A percentile compares a stretch with the other conserved stretches of the same genome.
These are phyloP conservation scores for Ornithoptera priamus DNA, from an alignment of 2,888 invertebrate genomes.

Conservation along the genomic window DNA sequence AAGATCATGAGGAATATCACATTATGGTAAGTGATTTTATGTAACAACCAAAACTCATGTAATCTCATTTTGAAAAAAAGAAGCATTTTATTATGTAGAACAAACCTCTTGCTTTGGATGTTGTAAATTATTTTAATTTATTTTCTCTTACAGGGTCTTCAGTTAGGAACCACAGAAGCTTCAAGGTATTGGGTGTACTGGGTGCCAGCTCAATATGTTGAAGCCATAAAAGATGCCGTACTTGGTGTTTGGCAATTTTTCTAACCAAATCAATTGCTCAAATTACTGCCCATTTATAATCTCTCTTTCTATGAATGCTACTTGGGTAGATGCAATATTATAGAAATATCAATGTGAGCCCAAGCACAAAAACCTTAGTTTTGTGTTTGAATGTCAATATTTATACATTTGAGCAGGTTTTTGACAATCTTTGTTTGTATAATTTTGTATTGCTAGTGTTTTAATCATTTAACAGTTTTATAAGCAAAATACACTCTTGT, in stretches of 20 bases:
- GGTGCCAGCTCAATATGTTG: conserved; percentile 95
- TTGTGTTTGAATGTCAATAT: conserved; percentile 13
- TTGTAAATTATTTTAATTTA: conserved; percentile 12
- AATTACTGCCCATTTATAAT: conserved; percentile 35
- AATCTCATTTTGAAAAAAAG: neutral
- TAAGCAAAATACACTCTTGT: conserved; percentile 16
- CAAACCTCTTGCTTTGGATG: neutral
- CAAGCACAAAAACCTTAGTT: conserved; percentile 23
- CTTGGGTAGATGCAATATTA: conserved; percentile 74
- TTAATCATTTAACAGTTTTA: conserved; percentile 19
- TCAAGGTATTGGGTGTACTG: conserved; percentile 96
- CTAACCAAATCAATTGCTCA: conserved; percentile 58
- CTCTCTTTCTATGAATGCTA: conserved; percentile 55
- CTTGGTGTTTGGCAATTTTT: conserved; percentile 92
- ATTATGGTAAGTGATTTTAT: conserved; percentile 84
- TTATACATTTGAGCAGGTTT: conserved; percentile 20
- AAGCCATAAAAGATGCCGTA: conserved; percentile 94
- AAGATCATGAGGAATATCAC: conserved; percentile 94
- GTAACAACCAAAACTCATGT: neutral
- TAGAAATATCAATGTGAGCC: conserved; percentile 39
- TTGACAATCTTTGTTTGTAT: conserved; percentile 17
- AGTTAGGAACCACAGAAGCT: conserved; percentile 94
- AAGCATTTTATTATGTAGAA: neutral
- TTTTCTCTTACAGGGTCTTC: conserved; percentile 84
- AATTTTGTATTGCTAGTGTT: conserved; percentile 18